Base-by-base conservation (phyloP, 2,113 vertebrate genomes). In the Ranitomeya variabilis region DNA sequence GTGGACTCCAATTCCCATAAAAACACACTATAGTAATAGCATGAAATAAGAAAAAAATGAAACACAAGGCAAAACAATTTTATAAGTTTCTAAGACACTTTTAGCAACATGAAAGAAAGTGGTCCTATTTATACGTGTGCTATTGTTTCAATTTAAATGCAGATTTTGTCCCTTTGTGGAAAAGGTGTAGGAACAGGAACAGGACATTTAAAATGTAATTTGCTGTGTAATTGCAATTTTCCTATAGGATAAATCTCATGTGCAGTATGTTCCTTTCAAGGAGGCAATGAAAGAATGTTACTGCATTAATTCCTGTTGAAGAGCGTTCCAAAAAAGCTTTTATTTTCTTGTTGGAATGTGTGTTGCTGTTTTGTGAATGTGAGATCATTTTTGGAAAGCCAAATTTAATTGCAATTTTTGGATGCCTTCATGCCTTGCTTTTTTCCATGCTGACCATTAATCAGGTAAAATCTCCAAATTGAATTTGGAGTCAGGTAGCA, bases 91-190 rank as follows among this genome's bases (percentile, higher is more conserved):
- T 59, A 86, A 13, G 7, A 51, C 19, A 77, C 57, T 51, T 76
- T 76, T 62, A 77, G 71, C n/a, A 77, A 77, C 55, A 76, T 37
- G 64, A 86, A 31, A 64, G 55, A 59, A 86, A 54, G 54, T 51
- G 12, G 18, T 77, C 54, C 55, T 62, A 52, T 77, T 86, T 83
- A 73, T 45, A 52, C 55, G 16, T 19, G 21, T 71, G 16, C 19
- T 82, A 60, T 88, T 60, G 79, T 88, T 88, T 74, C 67, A 60
- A 82, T 82, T 87, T 82, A 87, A 87, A 73, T 87, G 66, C 64
- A 51, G 78, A 73, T 74, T 87, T 73, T 81, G 79, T 87, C 31
- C 86, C 66, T 87, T 87, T 87, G 86, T 71, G 23, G 77, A 31
- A 26, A 8, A 80, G 12, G 78, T 81, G 52, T 54, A 71, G 78